phyloP scores from a whole-genome alignment of 2,888 invertebrate species.

The Galerucella pusilla region DNA sequence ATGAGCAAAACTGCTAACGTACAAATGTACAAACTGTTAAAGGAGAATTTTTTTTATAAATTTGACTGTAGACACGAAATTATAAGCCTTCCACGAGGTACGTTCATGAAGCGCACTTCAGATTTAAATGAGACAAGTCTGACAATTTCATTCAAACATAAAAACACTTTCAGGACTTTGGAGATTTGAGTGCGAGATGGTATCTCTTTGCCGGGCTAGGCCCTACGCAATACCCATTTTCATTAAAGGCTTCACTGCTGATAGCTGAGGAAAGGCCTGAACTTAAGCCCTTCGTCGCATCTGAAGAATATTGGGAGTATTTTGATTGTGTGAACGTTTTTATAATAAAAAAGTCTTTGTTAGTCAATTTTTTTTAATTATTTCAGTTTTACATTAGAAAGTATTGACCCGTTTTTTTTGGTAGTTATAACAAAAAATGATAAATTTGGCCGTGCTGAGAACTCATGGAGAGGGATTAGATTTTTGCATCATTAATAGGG shows the following conservation, averaged over 20 bases:
- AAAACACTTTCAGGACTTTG: conserved; percentile 60
- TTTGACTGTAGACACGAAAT: not conserved
- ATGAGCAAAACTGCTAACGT: too few relatives aligned
- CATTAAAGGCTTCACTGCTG: conserved; percentile 60
- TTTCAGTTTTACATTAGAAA: too few relatives aligned
- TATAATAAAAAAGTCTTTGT: conserved; percentile 7
- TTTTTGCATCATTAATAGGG: conserved; percentile 44
- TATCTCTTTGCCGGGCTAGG: conserved; percentile 54
- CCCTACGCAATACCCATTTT: conserved; percentile 59
- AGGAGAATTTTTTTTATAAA: too few relatives aligned
- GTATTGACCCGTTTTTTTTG: too few relatives aligned
- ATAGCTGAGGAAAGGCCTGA: conserved; percentile 40
- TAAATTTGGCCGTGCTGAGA: conserved; percentile 26
- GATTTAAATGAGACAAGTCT: conserved; percentile 63
- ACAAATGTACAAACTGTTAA: too few relatives aligned
- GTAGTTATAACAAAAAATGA: too few relatives aligned
- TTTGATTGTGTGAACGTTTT: conserved; percentile 28
- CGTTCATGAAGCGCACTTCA: conserved; percentile 33
- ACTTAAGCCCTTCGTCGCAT: conserved; percentile 31
- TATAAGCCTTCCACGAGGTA: not conserved
- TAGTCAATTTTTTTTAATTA: not conserved
- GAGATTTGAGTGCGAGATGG: conserved; percentile 51
- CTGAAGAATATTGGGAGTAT: conserved; percentile 39
- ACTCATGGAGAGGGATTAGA: conserved; percentile 42
- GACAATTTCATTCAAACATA: conserved; percentile 63